phyloP scores from a whole-genome alignment of 2,797 vertebrate species.

The Enteromius treurensis region DNA sequence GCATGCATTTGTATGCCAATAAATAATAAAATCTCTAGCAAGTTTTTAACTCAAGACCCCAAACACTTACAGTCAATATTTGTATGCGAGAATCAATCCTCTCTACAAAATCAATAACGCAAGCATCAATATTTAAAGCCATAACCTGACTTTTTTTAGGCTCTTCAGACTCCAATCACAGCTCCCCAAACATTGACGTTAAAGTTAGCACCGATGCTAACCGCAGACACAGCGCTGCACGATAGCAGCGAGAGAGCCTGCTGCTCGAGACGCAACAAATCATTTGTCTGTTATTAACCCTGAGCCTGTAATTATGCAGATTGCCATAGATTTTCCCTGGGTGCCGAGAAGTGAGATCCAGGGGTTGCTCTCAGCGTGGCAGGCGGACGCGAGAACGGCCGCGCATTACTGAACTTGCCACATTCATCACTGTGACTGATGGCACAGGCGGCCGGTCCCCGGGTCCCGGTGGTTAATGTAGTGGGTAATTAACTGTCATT shows the following conservation, averaged over 20 bases:
- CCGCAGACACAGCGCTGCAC: slow-evolving; percentile 76
- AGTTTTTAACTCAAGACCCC: slow-evolving; percentile 11
- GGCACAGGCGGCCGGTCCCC: slow-evolving; percentile 93
- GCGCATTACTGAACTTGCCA: slow-evolving; percentile 98
- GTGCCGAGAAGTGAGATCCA: slow-evolving; percentile 92
- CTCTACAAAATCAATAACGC: slow-evolving; percentile 8
- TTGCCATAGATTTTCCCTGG: slow-evolving; percentile 98
- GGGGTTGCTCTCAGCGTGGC: slow-evolving; percentile 90
- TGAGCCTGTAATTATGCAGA: slow-evolving; percentile 99
- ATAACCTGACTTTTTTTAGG: slow-evolving; percentile 9
- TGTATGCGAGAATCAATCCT: background rate
- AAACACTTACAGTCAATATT: slow-evolving; percentile 6
- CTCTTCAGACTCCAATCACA: background rate
- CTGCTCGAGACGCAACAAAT: slow-evolving; percentile 96
- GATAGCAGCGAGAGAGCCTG: slow-evolving; percentile 80
- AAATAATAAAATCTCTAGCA: slow-evolving; percentile 16
- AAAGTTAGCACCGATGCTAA: slow-evolving; percentile 65
- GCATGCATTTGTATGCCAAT: background rate
- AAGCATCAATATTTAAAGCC: slow-evolving; percentile 29
- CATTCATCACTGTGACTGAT: slow-evolving; percentile 99
- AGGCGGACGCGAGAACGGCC: slow-evolving; percentile 90
- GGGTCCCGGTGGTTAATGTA: slow-evolving; percentile 99
- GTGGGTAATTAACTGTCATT: slow-evolving; percentile 99
- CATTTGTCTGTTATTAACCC: slow-evolving; percentile 99
- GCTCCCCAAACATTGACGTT: slow-evolving; percentile 28